Evolutionary conservation across 2,113 vertebrate genomes (phyloP), one percentile per base, ranked within the genome.

Genomic region (Meleagris gallopavo): DNA sequence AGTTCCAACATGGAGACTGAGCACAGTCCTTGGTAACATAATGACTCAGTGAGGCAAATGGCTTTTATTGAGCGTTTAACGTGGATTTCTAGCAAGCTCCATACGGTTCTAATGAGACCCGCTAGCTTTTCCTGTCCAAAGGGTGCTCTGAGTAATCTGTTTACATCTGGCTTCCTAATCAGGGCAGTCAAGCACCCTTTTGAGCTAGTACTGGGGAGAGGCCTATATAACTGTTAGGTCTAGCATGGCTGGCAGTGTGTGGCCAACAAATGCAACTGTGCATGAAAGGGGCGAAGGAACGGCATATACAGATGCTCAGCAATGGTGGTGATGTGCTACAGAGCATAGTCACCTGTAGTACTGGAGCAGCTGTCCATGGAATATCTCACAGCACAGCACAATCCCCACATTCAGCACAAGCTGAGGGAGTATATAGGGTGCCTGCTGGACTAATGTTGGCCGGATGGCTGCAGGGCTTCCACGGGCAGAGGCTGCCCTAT

Each of bases 361-460:
- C 32, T 20, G 32, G 10, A 50, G 32, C 18, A 76, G n/a, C 36
- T 25, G 27, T n/a, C 36, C 36, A 14, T 38, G 36, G 40, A 34
- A 10, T 29, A 29, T 54, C 27, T 54, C 52, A 54, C 52, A 30
- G 52, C 52, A 54, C 48, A 50, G 48, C 22, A 50, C 48, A 50
- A 24, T 50, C 48, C 48, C 12, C 48, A 24, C 15, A 54, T 54
- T 15, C 52, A 54, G 52, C 52, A 54, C 27, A 54, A 27, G 52
- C 52, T 54, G 30, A 32, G 11, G n/a, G 30, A 21, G 5, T 10
- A 25, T 12, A 15, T 1, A 2, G 24, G 29, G 5, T 55, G 40
- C 46, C 41, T 0, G 0, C 27, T 48, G 18, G 22, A 29, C 45
- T 6, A 36, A 10, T 0, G 1, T 5, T 9, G 34, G 2, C 24